Evolutionary conservation across 2,797 vertebrate genomes (phyloP).

Genomic region (Nasua narica): DNA sequence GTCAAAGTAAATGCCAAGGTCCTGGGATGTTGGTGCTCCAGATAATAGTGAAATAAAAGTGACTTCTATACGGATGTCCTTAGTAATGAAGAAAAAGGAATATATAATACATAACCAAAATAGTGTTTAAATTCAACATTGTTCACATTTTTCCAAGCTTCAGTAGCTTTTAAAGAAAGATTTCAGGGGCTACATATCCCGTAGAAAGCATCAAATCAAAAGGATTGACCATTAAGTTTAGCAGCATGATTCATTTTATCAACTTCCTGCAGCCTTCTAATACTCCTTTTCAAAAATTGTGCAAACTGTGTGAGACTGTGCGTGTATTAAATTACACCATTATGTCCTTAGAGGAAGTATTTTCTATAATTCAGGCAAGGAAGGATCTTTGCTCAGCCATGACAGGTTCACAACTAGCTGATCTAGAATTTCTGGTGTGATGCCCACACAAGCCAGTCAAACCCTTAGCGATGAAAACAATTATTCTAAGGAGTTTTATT

Average conservation of each 20-base stretch:
- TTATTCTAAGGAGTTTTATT: constrained; percentile 31
- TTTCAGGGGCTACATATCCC: background rate
- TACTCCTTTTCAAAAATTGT: background rate
- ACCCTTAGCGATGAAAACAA: constrained; percentile 27
- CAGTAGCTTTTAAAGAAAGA: constrained; percentile 39
- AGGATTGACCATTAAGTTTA: constrained; percentile 56
- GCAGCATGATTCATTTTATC: constrained; percentile 40
- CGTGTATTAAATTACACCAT: constrained; percentile 7
- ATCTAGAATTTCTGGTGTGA: constrained; percentile 26
- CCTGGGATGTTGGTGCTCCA: background rate
- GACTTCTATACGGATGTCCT: background rate
- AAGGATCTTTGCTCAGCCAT: constrained; percentile 20
- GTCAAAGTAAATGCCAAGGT: constrained; percentile 23
- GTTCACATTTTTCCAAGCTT: constrained; percentile 56
- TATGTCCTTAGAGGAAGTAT: constrained; percentile 24
- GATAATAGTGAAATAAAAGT: constrained; percentile 24
- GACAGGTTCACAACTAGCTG: background rate
- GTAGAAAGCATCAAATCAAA: constrained; percentile 50
- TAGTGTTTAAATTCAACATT: constrained; percentile 24
- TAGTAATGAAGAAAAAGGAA: constrained; percentile 42
- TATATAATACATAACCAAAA: constrained; percentile 7
- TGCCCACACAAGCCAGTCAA: constrained; percentile 23
- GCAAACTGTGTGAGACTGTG: background rate
- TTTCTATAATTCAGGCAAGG: constrained; percentile 45
- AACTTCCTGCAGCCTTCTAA: constrained; percentile 45